Conservation (phyloP, 2,888 invertebrate species). For the Spicauda simplicius region DNA sequence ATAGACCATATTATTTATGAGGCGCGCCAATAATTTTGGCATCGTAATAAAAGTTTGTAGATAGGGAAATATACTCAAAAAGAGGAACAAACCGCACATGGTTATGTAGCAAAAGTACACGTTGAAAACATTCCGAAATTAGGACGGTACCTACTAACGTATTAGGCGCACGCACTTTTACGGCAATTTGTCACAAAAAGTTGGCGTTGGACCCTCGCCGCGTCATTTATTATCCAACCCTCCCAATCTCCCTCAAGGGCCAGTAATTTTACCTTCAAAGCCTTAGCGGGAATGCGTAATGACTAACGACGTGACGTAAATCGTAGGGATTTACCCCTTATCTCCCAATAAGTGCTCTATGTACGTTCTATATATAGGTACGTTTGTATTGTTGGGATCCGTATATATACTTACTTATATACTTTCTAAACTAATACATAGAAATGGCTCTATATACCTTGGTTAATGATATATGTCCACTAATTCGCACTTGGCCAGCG, state of each 20-base stretch:
- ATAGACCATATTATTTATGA: too few species aligned
- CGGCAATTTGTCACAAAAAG: slow-evolving; percentile 83
- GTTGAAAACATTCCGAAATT: slow-evolving; percentile 13
- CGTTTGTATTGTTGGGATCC: neutral
- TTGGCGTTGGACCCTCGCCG: slow-evolving; percentile 68
- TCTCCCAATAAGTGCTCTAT: slow-evolving; percentile 36
- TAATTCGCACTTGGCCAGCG: too few species aligned
- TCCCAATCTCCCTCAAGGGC: slow-evolving; percentile 67
- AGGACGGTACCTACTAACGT: slow-evolving; percentile 41
- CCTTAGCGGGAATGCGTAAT: slow-evolving; percentile 80
- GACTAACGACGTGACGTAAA: slow-evolving; percentile 77
- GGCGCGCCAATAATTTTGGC: too few species aligned
- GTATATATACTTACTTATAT: too few species aligned
- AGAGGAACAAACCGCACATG: too few species aligned
- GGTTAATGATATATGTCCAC: too few species aligned
- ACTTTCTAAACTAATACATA: too few species aligned
- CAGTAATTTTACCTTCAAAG: slow-evolving; percentile 79
- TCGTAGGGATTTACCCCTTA: slow-evolving; percentile 72
- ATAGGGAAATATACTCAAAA: too few species aligned
- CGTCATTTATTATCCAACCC: slow-evolving; percentile 73
- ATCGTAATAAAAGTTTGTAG: too few species aligned
- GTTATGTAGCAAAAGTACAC: too few species aligned
- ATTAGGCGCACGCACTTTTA: slow-evolving; percentile 73
- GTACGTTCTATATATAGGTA: neutral
- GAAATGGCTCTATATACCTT: too few species aligned